phyloP scores from a whole-genome alignment of 30 jellyfish, hydroid and myxozoan species.

The Pseudorhiza aurosa region DNA sequence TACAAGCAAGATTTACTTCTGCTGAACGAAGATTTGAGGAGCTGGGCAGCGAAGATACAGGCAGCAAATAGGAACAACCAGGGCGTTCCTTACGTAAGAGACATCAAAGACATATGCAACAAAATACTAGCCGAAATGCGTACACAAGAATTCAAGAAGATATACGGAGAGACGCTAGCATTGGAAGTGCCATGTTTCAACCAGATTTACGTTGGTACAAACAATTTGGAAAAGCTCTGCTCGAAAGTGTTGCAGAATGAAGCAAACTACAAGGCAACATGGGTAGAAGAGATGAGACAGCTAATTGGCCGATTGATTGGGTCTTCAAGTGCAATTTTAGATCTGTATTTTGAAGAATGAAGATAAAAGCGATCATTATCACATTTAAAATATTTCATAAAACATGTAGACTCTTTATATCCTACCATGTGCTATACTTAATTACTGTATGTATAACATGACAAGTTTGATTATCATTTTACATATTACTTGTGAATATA shows the following conservation, averaged over 20 bases:
- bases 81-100: constrained; percentile 64
- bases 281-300: constrained; percentile 78
- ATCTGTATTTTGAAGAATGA: constrained; percentile 65
- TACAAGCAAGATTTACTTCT: constrained; percentile 21
- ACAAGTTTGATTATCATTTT: too few relatives aligned
- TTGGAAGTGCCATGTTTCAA: constrained; percentile 54
- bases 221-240: constrained; percentile 48
- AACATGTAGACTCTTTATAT: too few relatives aligned
- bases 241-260: constrained; percentile 62
- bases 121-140: constrained; percentile 51
- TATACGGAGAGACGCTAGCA: constrained; percentile 16
- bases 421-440: too few relatives aligned
- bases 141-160: constrained; percentile 37
- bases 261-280: constrained; percentile 75
- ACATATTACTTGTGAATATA: too few relatives aligned
- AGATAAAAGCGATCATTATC: not conserved
- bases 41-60: constrained; percentile 53
- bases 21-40: constrained; percentile 26
- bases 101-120: constrained; percentile 56
- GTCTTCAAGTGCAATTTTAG: constrained; percentile 63
- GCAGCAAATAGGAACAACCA: constrained; percentile 59
- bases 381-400: too few relatives aligned
- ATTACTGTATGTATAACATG: too few relatives aligned
- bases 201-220: constrained; percentile 43
- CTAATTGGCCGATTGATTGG: constrained; percentile 74